phyloP scores from a whole-genome alignment of 2,113 vertebrate species.

The Terrapene triunguis region DNA sequence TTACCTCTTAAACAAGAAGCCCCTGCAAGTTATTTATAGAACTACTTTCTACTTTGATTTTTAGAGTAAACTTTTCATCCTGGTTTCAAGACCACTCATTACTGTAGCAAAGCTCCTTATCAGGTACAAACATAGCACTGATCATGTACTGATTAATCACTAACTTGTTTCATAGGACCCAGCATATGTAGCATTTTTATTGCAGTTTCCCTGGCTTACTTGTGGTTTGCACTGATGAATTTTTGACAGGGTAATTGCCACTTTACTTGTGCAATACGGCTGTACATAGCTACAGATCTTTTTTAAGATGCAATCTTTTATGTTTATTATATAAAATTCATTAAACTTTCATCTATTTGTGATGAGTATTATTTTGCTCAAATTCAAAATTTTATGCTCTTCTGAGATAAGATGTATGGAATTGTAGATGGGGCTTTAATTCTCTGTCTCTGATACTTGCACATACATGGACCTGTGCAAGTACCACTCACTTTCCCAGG shows the following conservation, averaged over 20 bases:
- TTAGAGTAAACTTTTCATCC: slow-evolving; percentile 20
- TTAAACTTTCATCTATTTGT: slow-evolving; percentile 82
- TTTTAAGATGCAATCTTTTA: slow-evolving; percentile 83
- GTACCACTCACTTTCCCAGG: not conserved
- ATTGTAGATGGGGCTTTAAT: not conserved
- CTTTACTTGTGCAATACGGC: slow-evolving; percentile 90
- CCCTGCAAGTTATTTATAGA: slow-evolving; percentile 18
- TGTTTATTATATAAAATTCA: slow-evolving; percentile 86
- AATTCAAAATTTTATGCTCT: not conserved
- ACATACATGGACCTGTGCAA: not conserved
- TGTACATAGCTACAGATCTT: slow-evolving; percentile 90
- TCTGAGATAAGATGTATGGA: not conserved
- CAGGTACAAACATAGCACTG: slow-evolving; percentile 73
- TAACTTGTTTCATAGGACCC: slow-evolving; percentile 84
- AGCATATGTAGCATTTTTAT: slow-evolving; percentile 93
- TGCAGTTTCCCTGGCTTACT: slow-evolving; percentile 86
- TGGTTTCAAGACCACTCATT: slow-evolving; percentile 59
- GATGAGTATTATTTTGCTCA: not conserved
- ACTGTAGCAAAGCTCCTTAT: slow-evolving; percentile 70
- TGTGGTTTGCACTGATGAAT: slow-evolving; percentile 90
- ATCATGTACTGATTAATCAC: slow-evolving; percentile 76
- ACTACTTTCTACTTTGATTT: slow-evolving; percentile 9
- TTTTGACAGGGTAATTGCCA: slow-evolving; percentile 94
- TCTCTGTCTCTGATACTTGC: not conserved
- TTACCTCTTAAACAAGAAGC: slow-evolving; percentile 30